phyloP scores from a whole-genome alignment of 2,113 vertebrate genomes.

The Lathamus discolor region DNA sequence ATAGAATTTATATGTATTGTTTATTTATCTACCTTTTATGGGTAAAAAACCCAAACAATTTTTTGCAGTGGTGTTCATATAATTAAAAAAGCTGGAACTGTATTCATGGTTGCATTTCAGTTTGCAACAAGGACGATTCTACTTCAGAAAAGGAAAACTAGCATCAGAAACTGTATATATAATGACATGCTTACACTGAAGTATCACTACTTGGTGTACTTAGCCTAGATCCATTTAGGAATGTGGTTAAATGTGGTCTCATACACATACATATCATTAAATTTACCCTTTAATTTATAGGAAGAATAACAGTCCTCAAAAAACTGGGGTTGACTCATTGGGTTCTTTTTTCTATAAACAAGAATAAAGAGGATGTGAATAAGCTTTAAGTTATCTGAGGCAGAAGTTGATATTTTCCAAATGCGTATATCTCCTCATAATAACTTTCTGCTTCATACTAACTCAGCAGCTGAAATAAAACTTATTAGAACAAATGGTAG shows the following conservation, averaged over 20 bases:
- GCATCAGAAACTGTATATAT: not conserved
- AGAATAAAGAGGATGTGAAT: not conserved
- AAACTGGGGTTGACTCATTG: not conserved
- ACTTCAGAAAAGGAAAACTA: not conserved
- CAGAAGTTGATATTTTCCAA: not conserved
- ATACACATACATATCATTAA: not conserved
- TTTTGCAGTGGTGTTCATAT: not conserved
- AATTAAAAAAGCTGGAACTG: not conserved
- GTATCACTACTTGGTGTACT: not conserved
- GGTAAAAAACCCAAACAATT: not conserved
- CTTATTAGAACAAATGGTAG: not conserved
- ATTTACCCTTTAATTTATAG: not conserved
- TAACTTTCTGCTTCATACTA: not conserved
- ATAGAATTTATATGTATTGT: not conserved
- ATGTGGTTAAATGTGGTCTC: not conserved
- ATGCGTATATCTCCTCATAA: not conserved
- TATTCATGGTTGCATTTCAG: not conserved
- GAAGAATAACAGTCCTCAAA: not conserved
- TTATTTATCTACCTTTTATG: not conserved
- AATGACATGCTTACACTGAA: not conserved
- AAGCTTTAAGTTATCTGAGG: not conserved
- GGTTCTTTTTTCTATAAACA: not conserved
- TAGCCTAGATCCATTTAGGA: not conserved
- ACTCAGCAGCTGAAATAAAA: not conserved
- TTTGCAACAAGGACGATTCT: not conserved